Evolutionary conservation across 2,113 vertebrate genomes (phyloP), one percentile per base, ranked within the genome.

Genomic region (Aleadryas rufinucha): DNA sequence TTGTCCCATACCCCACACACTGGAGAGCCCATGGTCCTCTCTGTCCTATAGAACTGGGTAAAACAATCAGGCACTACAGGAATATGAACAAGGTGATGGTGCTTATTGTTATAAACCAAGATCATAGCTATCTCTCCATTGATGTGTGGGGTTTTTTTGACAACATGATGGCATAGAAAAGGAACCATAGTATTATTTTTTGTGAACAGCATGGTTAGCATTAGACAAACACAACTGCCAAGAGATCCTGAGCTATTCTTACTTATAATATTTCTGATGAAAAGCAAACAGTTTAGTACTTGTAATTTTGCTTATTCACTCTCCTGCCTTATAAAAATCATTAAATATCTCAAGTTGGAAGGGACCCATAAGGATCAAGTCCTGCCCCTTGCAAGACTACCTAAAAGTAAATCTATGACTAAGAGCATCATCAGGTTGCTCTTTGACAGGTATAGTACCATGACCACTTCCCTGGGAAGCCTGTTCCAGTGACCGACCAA

Each of bases 1-100:
- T 89, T 53, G 47, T 20, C 33, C 13, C n/a, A 33, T 13, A 35
- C 2, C 4, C 7, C 22, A 31, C 0, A 0, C 26, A 41, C 11
- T 28, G 31, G 35, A 47, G 18, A 75, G 18, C 8, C 5, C 4
- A 6, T 47, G 12, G 8, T 60, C 16, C 47, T 61, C 42, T 77
- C 30, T 31, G 7, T 50, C 42, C 31, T 52, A 6, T 13, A 68
- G 47, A 87, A 28, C 16, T 35, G 20, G 21, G 68, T 47, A 63
- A 91, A 96, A 69, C 10, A n/a, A 70, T 35, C 42, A 78, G 28
- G 11, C n/a, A n/a, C 20, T 44, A 31, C 8, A 70, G 47, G 35
- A 91, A 26, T 20, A 42, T 5, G 44, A 56, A 45, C 7, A 39
- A 60, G 27, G 28, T 42, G 22, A 57, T 53, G 16, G 23, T 13